Percentiles rank a stretch among this genome's conserved stretches.
phyloP scores from a whole-genome alignment of 2,797 vertebrate genomes.

The Characodon lateralis region DNA sequence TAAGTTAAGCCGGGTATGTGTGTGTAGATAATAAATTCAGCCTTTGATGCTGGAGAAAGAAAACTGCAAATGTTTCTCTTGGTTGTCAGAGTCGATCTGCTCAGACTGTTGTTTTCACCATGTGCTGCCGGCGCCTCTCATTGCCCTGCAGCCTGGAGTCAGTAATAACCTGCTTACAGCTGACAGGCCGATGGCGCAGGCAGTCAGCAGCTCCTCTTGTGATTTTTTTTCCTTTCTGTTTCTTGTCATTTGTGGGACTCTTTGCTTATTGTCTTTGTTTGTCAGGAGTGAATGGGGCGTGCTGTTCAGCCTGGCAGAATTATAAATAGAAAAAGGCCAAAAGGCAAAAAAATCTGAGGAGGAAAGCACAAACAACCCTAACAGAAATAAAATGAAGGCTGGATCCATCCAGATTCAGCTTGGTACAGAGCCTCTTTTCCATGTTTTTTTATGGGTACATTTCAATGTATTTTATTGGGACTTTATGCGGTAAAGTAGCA shows the following conservation, averaged over 20 bases:
- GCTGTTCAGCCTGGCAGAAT: slow-evolving; percentile 29
- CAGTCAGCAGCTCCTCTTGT: slow-evolving; percentile 62
- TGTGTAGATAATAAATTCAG: slow-evolving; percentile 12
- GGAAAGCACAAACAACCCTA: neutral
- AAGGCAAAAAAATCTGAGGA: slow-evolving; percentile 19
- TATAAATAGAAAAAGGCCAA: slow-evolving; percentile 2
- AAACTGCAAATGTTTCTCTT: slow-evolving; percentile 17
- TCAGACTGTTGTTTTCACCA: slow-evolving; percentile 37
- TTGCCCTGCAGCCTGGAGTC: slow-evolving; percentile 45
- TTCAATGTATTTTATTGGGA: neutral
- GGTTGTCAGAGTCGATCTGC: slow-evolving; percentile 45
- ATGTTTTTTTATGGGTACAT: neutral
- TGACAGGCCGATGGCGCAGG: slow-evolving; percentile 26
- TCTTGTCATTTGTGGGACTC: slow-evolving; percentile 23
- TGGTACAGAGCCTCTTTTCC: too few species aligned
- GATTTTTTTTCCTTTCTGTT: slow-evolving; percentile 40
- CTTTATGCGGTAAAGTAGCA: neutral
- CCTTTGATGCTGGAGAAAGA: slow-evolving; percentile 19
- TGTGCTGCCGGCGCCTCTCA: slow-evolving; percentile 22
- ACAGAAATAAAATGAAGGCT: neutral
- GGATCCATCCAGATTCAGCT: too few species aligned
- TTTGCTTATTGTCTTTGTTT: slow-evolving; percentile 22
- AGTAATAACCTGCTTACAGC: slow-evolving; percentile 54
- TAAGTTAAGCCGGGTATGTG: slow-evolving; percentile 12
- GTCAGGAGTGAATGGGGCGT: slow-evolving; percentile 34